Conservation (phyloP, 2,888 invertebrate genomes). For the Phalera bucephala region DNA sequence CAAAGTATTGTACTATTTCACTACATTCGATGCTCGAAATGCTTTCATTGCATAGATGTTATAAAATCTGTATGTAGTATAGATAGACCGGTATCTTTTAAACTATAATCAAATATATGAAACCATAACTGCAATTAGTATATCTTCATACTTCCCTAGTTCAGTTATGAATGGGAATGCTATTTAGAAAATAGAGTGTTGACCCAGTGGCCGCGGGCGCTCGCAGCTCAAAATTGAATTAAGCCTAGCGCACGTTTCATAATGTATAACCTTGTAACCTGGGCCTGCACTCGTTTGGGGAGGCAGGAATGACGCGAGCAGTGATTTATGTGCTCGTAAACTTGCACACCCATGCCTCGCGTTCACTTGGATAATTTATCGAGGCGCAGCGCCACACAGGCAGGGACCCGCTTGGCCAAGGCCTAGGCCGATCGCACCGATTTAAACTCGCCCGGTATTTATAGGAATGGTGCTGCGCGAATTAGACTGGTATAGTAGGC, state of each 20-base stretch:
- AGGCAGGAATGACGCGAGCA: slow-evolving; percentile 55
- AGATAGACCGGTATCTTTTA: too few relatives aligned
- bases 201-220: slow-evolving; percentile 36
- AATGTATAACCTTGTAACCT: slow-evolving; percentile 43
- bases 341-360: slow-evolving; percentile 71
- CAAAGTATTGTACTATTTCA: too few relatives aligned
- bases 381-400: slow-evolving; percentile 32
- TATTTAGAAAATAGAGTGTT: too few relatives aligned
- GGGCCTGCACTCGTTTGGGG: slow-evolving; percentile 42
- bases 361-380: slow-evolving; percentile 79
- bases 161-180: too few relatives aligned
- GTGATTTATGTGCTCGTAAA: slow-evolving; percentile 78
- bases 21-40: too few relatives aligned
- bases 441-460: slow-evolving; percentile 49
- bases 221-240: slow-evolving; percentile 33
- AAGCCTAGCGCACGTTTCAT: slow-evolving; percentile 37
- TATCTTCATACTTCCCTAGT: too few relatives aligned
- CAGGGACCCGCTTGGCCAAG: slow-evolving; percentile 58
- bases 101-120: too few relatives aligned
- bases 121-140: too few relatives aligned
- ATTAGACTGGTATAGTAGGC: too few relatives aligned
- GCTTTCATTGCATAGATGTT: too few relatives aligned
- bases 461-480: slow-evolving; percentile 27
- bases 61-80: too few relatives aligned
- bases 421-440: slow-evolving; percentile 55